Evolutionary conservation across 2,113 vertebrate genomes (phyloP).

Genomic region (Chunga burmeisteri): DNA sequence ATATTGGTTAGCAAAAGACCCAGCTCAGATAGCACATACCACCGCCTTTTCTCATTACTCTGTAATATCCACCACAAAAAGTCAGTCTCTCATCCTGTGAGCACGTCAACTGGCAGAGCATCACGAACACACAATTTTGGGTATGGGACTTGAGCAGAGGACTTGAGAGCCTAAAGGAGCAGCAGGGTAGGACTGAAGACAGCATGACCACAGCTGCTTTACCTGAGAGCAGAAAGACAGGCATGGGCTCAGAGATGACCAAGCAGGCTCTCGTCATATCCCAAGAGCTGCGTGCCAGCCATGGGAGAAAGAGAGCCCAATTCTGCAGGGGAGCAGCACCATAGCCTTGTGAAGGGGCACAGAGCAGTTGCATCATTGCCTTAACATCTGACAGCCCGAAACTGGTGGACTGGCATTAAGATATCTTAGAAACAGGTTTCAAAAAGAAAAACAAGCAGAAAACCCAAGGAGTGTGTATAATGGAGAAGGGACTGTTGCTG

Average conservation of each 20-base stretch:
- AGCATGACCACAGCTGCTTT: neutral
- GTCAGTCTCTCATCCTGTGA: neutral
- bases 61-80: neutral
- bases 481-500: neutral
- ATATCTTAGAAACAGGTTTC: neutral
- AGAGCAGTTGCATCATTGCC: neutral
- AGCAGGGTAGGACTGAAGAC: neutral
- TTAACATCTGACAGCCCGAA: neutral
- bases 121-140: neutral
- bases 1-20: neutral
- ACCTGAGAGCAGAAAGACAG: neutral
- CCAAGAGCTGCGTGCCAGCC: neutral
- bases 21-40: neutral
- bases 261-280: neutral
- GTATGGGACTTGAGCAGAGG: neutral
- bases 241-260: neutral
- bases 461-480: neutral
- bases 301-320: neutral
- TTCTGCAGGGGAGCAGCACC: neutral
- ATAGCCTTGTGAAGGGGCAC: neutral
- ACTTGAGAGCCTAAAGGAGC: neutral
- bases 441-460: neutral
- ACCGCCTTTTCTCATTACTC: neutral
- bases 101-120: neutral
- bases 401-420: neutral